Evolutionary conservation across 2,113 vertebrate species (phyloP).

Genomic region (Melanotaenia duboulayi): DNA sequence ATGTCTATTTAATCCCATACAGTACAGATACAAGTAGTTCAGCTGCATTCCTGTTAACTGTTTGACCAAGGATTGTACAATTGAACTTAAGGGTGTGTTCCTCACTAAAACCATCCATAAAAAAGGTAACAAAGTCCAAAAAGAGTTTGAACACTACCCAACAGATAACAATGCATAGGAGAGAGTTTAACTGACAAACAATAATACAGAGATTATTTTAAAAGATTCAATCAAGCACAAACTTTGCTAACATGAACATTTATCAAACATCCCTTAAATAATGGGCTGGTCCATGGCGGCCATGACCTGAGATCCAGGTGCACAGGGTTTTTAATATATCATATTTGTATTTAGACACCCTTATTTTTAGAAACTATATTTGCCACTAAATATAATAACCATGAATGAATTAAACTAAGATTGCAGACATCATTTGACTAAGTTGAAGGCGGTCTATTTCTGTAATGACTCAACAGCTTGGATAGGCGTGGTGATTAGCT

Average conservation of each 20-base stretch:
- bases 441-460: background rate
- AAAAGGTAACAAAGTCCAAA: slow-evolving; percentile 58
- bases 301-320: too few relatives aligned
- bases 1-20: background rate
- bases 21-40: background rate
- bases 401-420: background rate
- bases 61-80: slow-evolving; percentile 27
- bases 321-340: too few relatives aligned
- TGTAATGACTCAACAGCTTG: slow-evolving; percentile 25
- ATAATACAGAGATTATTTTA: background rate
- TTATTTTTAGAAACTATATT: too few relatives aligned
- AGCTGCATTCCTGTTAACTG: slow-evolving; percentile 45
- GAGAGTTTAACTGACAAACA: background rate
- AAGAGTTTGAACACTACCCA: background rate
- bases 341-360: too few relatives aligned
- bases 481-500: slow-evolving; percentile 16
- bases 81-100: slow-evolving; percentile 27
- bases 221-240: background rate
- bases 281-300: too few relatives aligned
- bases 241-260: too few relatives aligned
- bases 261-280: too few relatives aligned
- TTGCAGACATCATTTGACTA: background rate
- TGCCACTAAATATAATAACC: too few relatives aligned
- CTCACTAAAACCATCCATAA: slow-evolving; percentile 5
- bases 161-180: background rate